Conservation (phyloP, 1,140 invertebrate species). For the Bombus difficillimus region DNA sequence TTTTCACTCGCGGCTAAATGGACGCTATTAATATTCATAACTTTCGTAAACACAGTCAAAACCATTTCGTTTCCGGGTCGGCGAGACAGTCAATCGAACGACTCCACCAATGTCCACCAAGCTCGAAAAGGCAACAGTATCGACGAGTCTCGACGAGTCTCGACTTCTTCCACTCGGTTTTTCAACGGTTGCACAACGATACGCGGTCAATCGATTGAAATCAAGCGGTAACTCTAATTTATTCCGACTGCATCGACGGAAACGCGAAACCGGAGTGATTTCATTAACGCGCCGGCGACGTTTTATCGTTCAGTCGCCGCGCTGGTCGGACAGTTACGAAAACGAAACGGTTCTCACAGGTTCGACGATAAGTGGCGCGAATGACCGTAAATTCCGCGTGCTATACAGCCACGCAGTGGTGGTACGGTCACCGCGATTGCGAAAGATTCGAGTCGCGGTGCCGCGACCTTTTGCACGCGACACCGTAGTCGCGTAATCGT, state of each 20-base stretch:
- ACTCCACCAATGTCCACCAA: no score
- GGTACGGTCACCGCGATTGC: slow-evolving; percentile 35
- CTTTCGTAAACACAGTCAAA: slow-evolving; percentile 7
- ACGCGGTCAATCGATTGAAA: slow-evolving; percentile 7
- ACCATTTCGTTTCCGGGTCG: slow-evolving; percentile 14
- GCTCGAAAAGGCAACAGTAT: neutral
- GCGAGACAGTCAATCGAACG: slow-evolving; percentile 17
- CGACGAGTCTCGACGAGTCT: neutral
- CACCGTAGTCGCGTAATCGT: slow-evolving; percentile 51
- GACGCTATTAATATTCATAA: slow-evolving; percentile 52
- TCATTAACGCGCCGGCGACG: slow-evolving; percentile 29
- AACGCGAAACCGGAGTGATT: slow-evolving; percentile 21
- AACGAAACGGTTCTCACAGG: slow-evolving; percentile 37
- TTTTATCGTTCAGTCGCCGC: slow-evolving; percentile 7
- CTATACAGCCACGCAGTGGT: neutral
- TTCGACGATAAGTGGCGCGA: slow-evolving; percentile 18
- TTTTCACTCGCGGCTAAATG: neutral
- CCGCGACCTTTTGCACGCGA: slow-evolving; percentile 57
- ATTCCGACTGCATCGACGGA: slow-evolving; percentile 18
- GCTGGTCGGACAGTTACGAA: slow-evolving; percentile 42
- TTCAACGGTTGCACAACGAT: slow-evolving; percentile 10
- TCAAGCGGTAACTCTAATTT: slow-evolving; percentile 15
- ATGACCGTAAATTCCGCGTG: slow-evolving; percentile 26
- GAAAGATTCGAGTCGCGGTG: slow-evolving; percentile 52
- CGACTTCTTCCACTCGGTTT: neutral